Conservation (phyloP, 2,113 vertebrate genomes). For the Cryptoleucopteryx plumbea region DNA sequence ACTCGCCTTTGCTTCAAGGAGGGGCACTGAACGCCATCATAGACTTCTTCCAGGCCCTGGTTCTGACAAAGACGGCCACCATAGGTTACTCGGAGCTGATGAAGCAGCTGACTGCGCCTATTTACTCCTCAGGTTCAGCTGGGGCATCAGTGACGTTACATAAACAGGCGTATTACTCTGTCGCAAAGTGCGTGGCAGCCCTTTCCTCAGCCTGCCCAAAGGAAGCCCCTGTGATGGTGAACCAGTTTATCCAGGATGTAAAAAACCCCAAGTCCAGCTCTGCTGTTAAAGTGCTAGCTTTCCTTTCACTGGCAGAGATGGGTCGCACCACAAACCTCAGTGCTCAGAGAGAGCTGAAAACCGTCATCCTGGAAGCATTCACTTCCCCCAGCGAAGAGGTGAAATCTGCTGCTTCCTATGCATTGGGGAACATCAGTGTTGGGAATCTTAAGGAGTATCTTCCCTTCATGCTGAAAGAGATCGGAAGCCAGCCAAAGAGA, state of each 20-base stretch:
- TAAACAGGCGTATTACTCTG: conserved; percentile 84
- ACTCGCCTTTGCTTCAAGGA: conserved; percentile 86
- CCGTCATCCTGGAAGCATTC: conserved; percentile 86
- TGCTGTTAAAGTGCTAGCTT: conserved; percentile 81
- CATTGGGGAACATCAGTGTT: conserved; percentile 83
- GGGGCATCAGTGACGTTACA: conserved; percentile 55
- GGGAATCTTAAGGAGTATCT: conserved; percentile 86
- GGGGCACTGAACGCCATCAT: conserved; percentile 78
- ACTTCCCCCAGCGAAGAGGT: conserved; percentile 86
- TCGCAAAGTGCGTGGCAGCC: conserved; percentile 86
- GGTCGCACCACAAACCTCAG: conserved; percentile 81
- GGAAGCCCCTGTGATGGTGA: conserved; percentile 75
- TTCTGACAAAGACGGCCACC: conserved; percentile 71
- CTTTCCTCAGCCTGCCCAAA: conserved; percentile 80
- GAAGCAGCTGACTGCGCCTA: conserved; percentile 77
- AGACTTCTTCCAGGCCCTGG: conserved; percentile 82
- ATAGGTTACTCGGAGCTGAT: conserved; percentile 78
- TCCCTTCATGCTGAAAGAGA: conserved; percentile 89
- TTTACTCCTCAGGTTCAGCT: conserved; percentile 47
- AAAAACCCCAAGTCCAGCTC: conserved; percentile 76
- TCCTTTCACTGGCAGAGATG: conserved; percentile 88
- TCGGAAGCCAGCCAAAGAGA: conserved; percentile 80
- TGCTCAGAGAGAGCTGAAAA: conserved; percentile 84
- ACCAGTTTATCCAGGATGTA: conserved; percentile 81
- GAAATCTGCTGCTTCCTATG: conserved; percentile 85